A percentile compares a stretch with the other conserved stretches of the same genome.
phyloP scores from a whole-genome alignment of 2,113 vertebrate genomes.

The Cromileptes altivelis region DNA sequence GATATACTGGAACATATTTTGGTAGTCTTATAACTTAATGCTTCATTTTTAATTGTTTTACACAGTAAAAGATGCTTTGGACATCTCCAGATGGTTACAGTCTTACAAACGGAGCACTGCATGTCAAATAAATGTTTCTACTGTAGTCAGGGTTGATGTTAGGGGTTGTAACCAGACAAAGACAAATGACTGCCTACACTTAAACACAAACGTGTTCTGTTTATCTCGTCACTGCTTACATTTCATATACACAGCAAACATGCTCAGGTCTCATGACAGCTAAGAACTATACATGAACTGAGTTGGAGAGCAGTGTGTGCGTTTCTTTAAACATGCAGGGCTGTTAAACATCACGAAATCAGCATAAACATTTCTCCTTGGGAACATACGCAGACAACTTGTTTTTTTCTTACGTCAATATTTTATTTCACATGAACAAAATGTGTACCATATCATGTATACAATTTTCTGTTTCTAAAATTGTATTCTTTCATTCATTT shows the following conservation, averaged over 20 bases:
- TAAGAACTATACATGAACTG: neutral
- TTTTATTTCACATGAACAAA: slow-evolving; percentile 62
- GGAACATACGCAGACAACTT: neutral
- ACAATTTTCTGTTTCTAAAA: neutral
- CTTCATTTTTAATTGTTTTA: neutral
- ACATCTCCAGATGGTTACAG: neutral
- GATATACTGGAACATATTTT: neutral
- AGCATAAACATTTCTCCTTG: neutral
- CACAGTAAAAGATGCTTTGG: neutral
- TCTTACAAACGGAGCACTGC: neutral
- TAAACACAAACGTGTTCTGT: slow-evolving; percentile 14
- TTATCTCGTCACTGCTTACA: slow-evolving; percentile 9
- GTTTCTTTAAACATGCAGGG: too few species aligned
- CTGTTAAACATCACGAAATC: slow-evolving; percentile 9
- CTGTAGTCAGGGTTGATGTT: neutral
- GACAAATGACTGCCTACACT: neutral
- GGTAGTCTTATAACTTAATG: neutral
- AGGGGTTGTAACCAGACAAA: neutral
- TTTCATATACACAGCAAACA: neutral
- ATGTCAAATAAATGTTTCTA: neutral
- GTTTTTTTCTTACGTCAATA: slow-evolving; percentile 11
- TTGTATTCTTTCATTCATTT: slow-evolving; percentile 23
- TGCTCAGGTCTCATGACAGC: neutral
- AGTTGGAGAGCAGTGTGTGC: neutral
- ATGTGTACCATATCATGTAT: slow-evolving; percentile 19